Base-by-base conservation (phyloP, 2,113 vertebrate species). In the Microcebus griseorufus region DNA sequence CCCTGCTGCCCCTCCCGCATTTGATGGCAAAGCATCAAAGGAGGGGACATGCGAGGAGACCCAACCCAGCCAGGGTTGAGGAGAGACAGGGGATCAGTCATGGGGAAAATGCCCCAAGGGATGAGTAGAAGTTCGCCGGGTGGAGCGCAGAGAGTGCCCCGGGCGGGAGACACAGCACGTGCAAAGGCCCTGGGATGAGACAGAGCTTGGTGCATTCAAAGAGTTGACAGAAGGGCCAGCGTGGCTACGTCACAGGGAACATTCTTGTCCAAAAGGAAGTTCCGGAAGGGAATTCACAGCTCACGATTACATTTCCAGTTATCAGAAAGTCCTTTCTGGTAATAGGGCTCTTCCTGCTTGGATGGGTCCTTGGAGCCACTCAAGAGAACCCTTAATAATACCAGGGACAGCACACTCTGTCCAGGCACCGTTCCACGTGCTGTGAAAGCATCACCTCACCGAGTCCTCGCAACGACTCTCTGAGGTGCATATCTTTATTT, bases 241-340 rank as follows among this genome's bases (percentile, higher is more conserved):
- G 5, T 45, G 9, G 27, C n/a, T 72, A 45, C 70, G 37, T 51
- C 78, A 42, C 16, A 9, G 70, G 67, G 34, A 42, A 78, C 13
- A 8, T 45, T 88, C 70, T 75, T 55, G 6, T 88, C 60, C 39
- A 8, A 82, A 73, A 87, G 60, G 58, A 93, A 73, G 62, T 78
- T 25, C 78, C 58, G 10, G 60, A 25, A 86, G 9, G 27, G 34
- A 75, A 80, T 14, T 67, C 60, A 29, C 5, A 34, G 5, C 4
- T 69, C 32, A 12, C 23, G 17, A 12, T 37, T n/a, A 17, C n/a
- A n/a, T 60, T 70, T 64, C 39, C 34, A 39, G 20, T 53, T 62
- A 32, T 39, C 85, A 79, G 62, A 84, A 85, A 67, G 39, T 67
- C 45, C 55, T 18, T 37, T 78, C 22, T 23, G 16, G 27, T 16